Evolutionary conservation across 2,113 vertebrate species (phyloP), one percentile per base, ranked within the genome.

Genomic region (Pteronura brasiliensis): DNA sequence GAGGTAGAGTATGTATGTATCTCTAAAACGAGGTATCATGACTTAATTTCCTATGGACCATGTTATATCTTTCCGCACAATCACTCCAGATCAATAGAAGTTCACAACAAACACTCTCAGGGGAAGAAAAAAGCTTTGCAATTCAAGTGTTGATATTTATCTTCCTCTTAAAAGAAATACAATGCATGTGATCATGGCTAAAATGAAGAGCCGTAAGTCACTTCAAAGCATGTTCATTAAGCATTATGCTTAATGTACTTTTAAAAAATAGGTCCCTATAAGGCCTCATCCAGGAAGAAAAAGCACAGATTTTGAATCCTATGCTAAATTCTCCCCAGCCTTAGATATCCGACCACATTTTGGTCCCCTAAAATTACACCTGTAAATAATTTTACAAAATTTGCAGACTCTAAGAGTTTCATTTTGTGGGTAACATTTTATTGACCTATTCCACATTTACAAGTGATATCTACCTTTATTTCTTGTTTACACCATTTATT

Each of bases 81-180:
- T 92, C 87, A 95, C 17, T 87, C 44, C 27, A 39, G 29, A 96
- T 93, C 93, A 96, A 97, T 82, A 95, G 7, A 97, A 79, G 42
- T 93, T 91, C 89, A 93, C 15, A 96, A 79, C 42, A 96, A 97
- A 95, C 69, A 93, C 63, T 97, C 93, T 89, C 89, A 25, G n/a
- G 81, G 77, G 80, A 81, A 92, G 90, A 47, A 80, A 72, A 90
- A 92, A 89, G 20, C 44, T 95, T 81, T 81, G 55, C 74, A 94
- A 96, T 97, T 93, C 94, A 39, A 65, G n/a, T 69, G 29, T 91
- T 87, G 71, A 83, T 91, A 95, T 95, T 93, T 95, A 88, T 97
- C 83, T 96, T 93, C 44, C 67, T 90, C 55, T 82, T 92, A 96
- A 96, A 83, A 96, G 57, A 95, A 94, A 92, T 59, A 36, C n/a